Evolutionary conservation across 53 echinoderm and acorn worm genomes (phyloP).

Genomic region (Pentamera pediparva): DNA sequence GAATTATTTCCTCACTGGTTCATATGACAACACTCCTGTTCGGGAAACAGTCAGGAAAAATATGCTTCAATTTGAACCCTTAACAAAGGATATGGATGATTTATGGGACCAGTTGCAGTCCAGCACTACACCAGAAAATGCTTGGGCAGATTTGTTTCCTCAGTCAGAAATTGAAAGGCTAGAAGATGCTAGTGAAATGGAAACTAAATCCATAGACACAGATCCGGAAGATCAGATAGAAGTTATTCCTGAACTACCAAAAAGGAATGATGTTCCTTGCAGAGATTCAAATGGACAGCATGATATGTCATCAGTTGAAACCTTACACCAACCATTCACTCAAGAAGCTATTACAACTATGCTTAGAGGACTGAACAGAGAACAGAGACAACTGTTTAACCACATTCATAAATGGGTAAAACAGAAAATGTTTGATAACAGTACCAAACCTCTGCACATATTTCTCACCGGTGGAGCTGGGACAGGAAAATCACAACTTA

Average conservation of each 20-base stretch:
- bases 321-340: not conserved
- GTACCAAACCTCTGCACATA: not conserved
- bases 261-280: not conserved
- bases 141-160: conserved; percentile 35
- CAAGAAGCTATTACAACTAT: conserved; percentile 2
- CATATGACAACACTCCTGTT: not conserved
- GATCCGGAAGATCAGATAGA: not conserved
- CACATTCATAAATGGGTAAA: not conserved
- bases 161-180: conserved; percentile 22
- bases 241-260: not conserved
- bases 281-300: not conserved
- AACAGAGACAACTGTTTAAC: conserved; percentile 10
- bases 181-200: conserved; percentile 2
- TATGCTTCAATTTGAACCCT: conserved; percentile 6
- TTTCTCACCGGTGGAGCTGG: conserved; percentile 43
- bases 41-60: not conserved
- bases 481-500: conserved; percentile 43
- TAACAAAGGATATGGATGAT: not conserved
- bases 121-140: conserved; percentile 19
- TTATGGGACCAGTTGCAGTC: conserved; percentile 7
- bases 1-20: not conserved
- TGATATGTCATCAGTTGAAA: conserved; percentile 1
- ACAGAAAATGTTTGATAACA: too few species aligned
- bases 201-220: not conserved
- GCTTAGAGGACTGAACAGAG: not conserved